Conservation (phyloP, 1,140 invertebrate genomes). For the Drosophila aff. region DNA sequence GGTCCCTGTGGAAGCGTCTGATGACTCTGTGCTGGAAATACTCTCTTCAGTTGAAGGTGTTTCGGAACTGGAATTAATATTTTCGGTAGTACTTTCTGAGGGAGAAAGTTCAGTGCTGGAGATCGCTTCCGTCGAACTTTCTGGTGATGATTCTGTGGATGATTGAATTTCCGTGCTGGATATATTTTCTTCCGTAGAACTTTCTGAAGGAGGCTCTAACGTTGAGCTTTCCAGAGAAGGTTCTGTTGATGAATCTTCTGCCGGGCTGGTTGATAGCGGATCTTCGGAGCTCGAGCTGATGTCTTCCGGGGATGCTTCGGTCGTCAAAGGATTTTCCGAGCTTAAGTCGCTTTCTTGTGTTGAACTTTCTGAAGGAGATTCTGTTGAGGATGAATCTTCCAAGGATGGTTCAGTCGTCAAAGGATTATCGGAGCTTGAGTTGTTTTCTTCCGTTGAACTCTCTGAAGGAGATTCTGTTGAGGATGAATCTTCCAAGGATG, state of each 20-base stretch:
- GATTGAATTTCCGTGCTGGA: slow-evolving; percentile 7
- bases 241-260: background rate
- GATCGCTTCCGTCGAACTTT: slow-evolving; percentile 4
- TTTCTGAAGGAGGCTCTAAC: background rate
- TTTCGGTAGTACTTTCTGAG: background rate
- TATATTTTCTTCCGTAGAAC: slow-evolving; percentile 4
- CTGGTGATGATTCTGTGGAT: background rate
- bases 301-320: background rate
- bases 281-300: background rate
- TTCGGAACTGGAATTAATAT: background rate
- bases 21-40: background rate
- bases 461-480: background rate
- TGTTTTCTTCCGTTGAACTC: background rate
- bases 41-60: background rate
- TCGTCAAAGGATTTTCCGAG: background rate
- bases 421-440: background rate
- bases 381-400: background rate
- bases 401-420: background rate
- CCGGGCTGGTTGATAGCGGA: background rate
- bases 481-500: background rate
- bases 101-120: slow-evolving; percentile 6
- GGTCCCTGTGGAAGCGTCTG: no score
- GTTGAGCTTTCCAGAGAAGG: background rate
- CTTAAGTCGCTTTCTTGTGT: background rate
- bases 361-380: background rate